Conservation (phyloP, 2,888 invertebrate species). For the Torymus tubicola region DNA sequence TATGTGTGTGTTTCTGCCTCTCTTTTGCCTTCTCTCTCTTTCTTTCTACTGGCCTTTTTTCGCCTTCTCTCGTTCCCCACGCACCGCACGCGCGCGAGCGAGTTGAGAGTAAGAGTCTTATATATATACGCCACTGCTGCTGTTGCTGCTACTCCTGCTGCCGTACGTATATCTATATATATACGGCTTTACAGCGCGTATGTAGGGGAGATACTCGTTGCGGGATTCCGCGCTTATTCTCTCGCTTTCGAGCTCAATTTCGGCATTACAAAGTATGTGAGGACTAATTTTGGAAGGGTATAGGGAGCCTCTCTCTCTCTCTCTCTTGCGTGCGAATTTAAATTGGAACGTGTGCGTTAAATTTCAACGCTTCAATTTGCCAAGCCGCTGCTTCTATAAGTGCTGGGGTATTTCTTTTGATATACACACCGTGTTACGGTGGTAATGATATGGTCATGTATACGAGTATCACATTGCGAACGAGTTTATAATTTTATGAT, state of each 20-base stretch:
- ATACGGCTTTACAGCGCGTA: no score
- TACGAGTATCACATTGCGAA: no score
- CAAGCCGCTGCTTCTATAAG: background rate
- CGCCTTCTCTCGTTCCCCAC: slow-evolving; percentile 5
- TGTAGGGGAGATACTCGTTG: no score
- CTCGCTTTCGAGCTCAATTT: slow-evolving; percentile 34
- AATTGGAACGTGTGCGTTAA: slow-evolving; percentile 9
- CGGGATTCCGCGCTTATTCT: slow-evolving; percentile 18
- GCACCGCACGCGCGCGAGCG: background rate
- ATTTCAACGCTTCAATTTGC: slow-evolving; percentile 27
- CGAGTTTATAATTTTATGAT: no score
- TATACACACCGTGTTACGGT: background rate
- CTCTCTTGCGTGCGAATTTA: background rate
- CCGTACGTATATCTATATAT: no score
- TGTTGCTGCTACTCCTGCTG: no score
- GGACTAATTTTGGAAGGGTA: slow-evolving; percentile 18
- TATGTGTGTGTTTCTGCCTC: slow-evolving; percentile 64
- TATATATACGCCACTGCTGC: no score
- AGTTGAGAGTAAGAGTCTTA: no score
- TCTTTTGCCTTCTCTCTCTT: slow-evolving; percentile 50
- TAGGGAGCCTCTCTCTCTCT: no score
- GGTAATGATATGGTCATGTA: no score
- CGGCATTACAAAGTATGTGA: slow-evolving; percentile 30
- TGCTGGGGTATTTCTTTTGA: background rate
- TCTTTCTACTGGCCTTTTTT: slow-evolving; percentile 33